Base-by-base conservation (phyloP, 1,140 invertebrate genomes). In the Mya arenaria region DNA sequence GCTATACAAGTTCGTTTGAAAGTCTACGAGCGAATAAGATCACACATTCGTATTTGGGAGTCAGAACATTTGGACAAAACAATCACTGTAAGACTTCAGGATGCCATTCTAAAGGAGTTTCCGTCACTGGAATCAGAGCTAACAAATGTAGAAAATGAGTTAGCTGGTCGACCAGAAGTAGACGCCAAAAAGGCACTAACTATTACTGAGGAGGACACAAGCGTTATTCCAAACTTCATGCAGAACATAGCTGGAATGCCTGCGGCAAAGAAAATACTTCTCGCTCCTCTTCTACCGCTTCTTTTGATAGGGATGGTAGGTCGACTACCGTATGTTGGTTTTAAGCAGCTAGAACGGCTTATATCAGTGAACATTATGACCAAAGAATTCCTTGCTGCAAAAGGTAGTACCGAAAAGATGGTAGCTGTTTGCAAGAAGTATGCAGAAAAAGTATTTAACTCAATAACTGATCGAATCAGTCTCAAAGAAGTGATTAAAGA, bases 31-130 rank as follows among this genome's bases (percentile, higher is more conserved):
- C 65, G 60, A 4, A 55, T 87, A 8, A 65, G 73, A 39, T 66
- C 23, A 52, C 58, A 83, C 4, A 87, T 87, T n/a, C 65, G 74
- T 65, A 28, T 55, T 19, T 87, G 86, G 86, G 86, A 87, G 66
- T 36, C 52, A 19, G n/a, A n/a, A n/a, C n/a, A n/a, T n/a, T n/a
- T n/a, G n/a, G n/a, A n/a, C n/a, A n/a, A n/a, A n/a, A n/a, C n/a
- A n/a, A n/a, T n/a, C n/a, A 41, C 56, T 41, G 55, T 74, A 39
- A 71, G 69, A 71, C 32, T 62, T 85, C 17, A 69, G 81, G 48
- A 41, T 30, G n/a, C 48, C 82, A 37, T 52, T 23, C 66, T 75
- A 39, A 65, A 75, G 28, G 74, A 85, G 19, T 87, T 87, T 80
- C 86, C 86, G 15, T 63, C 78, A n/a, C 85, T 87, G 84, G 68